A percentile compares a stretch with the other conserved stretches of the same genome.
Conservation (phyloP, 64 coral and sea anemone species). For the Actinia tenebrosa region DNA sequence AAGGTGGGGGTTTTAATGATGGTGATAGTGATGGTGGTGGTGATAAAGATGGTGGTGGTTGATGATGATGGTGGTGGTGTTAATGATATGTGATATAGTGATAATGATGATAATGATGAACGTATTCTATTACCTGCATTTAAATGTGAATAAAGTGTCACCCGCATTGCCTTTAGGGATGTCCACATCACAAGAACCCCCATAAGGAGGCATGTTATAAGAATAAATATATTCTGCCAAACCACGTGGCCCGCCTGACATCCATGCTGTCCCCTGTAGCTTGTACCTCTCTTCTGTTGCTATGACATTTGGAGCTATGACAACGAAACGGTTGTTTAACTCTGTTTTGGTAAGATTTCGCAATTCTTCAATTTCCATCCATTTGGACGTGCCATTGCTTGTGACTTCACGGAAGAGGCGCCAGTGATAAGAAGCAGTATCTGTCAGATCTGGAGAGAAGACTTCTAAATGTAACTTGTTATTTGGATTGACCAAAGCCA, state of each 20-base stretch:
- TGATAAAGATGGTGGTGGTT: too few species aligned
- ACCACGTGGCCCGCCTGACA: background rate
- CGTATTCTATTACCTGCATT: background rate
- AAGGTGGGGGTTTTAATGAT: too few species aligned
- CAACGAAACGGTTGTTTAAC: background rate
- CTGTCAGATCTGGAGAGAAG: background rate
- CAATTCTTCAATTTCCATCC: background rate
- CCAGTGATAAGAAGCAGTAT: conserved; percentile 1
- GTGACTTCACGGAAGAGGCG: background rate
- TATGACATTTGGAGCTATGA: background rate
- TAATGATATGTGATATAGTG: background rate
- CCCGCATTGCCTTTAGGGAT: background rate
- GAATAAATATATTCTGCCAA: background rate
- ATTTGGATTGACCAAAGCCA: conserved; percentile 5
- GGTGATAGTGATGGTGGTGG: too few species aligned
- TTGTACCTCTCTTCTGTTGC: conserved; percentile 8
- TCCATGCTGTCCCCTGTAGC: background rate
- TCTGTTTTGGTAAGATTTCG: background rate
- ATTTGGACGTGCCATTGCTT: background rate
- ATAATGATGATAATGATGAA: background rate
- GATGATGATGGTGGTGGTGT: background rate
- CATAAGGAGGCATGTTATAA: conserved; percentile 26
- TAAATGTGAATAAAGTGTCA: conserved; percentile 4
- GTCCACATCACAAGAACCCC: conserved; percentile 20
- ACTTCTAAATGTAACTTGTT: conserved; percentile 3